A percentile compares a stretch with the other conserved stretches of the same genome.
phyloP scores from a whole-genome alignment of 2,888 invertebrate genomes.

The Lysandra bellargus region DNA sequence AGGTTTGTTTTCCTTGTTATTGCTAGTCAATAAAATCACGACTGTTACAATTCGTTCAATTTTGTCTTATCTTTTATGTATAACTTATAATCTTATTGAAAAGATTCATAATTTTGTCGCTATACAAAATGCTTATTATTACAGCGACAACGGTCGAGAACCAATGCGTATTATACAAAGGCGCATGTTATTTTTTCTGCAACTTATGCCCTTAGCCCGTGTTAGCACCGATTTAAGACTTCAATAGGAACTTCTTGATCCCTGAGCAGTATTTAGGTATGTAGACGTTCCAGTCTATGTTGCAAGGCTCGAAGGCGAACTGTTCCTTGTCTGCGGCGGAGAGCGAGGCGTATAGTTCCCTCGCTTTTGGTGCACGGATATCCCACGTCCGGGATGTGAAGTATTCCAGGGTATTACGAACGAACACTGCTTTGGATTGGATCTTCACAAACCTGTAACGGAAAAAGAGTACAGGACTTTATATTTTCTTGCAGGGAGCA shows the following conservation, averaged over 20 bases:
- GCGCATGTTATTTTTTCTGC: too few species aligned
- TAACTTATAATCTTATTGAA: too few species aligned
- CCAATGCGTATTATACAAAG: too few species aligned
- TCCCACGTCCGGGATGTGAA: constrained; percentile 42
- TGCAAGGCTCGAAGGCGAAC: constrained; percentile 43
- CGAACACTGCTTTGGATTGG: constrained; percentile 41
- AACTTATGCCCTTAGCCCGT: neutral
- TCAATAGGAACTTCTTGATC: constrained; percentile 38
- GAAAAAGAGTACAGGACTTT: neutral
- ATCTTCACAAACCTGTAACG: constrained; percentile 49
- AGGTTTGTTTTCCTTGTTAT: too few species aligned
- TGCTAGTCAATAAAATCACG: too few species aligned
- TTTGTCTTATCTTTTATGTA: too few species aligned
- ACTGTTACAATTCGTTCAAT: too few species aligned
- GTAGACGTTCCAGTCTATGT: constrained; percentile 43
- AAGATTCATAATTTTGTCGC: too few species aligned
- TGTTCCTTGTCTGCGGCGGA: constrained; percentile 36
- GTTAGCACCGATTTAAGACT: constrained; percentile 14
- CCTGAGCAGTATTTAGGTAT: constrained; percentile 43
- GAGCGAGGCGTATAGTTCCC: constrained; percentile 35
- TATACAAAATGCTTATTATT: too few species aligned
- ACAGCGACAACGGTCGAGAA: too few species aligned
- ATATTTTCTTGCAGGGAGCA: neutral
- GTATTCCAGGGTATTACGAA: constrained; percentile 40
- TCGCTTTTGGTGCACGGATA: constrained; percentile 38